Evolutionary conservation across 2,888 invertebrate genomes (phyloP).

Genomic region (Ashinkailepas kermadecensis): DNA sequence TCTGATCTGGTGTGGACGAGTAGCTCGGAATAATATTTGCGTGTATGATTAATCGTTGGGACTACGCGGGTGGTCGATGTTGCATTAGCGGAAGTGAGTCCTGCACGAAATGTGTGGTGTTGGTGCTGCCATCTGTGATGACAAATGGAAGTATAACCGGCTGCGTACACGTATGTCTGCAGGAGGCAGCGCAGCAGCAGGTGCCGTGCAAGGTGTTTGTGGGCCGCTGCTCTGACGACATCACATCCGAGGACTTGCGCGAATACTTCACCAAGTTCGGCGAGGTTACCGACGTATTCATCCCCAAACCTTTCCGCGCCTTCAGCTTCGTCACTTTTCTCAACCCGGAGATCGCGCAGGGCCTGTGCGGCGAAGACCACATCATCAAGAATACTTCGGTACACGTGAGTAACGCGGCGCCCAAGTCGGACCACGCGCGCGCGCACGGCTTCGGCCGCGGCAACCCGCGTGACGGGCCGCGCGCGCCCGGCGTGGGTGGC

Average conservation of each 20-base stretch:
- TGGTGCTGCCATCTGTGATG: background rate
- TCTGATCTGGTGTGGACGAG: too few relatives aligned
- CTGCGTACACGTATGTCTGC: constrained; percentile 26
- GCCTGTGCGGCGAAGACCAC: constrained; percentile 85
- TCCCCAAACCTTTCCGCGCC: constrained; percentile 82
- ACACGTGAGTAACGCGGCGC: constrained; percentile 79
- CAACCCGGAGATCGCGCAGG: constrained; percentile 68
- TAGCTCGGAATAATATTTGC: too few relatives aligned
- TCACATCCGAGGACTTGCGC: constrained; percentile 78
- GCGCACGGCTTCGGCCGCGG: constrained; percentile 14
- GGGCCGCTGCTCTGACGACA: constrained; percentile 86
- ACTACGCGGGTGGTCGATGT: too few relatives aligned
- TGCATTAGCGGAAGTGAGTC: too few relatives aligned
- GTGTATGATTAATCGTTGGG: too few relatives aligned
- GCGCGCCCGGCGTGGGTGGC: constrained; percentile 19
- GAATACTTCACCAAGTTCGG: constrained; percentile 86
- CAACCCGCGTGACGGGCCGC: background rate
- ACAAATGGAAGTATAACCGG: background rate
- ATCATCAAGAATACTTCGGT: constrained; percentile 84
- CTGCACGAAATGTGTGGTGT: background rate
- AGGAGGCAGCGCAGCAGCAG: constrained; percentile 73
- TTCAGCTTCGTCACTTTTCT: constrained; percentile 91
- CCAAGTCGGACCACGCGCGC: constrained; percentile 49
- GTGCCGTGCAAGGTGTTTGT: constrained; percentile 90
- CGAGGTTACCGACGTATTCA: constrained; percentile 91